phyloP scores from a whole-genome alignment of 2,113 vertebrate genomes.

The Daubentonia madagascariensis region DNA sequence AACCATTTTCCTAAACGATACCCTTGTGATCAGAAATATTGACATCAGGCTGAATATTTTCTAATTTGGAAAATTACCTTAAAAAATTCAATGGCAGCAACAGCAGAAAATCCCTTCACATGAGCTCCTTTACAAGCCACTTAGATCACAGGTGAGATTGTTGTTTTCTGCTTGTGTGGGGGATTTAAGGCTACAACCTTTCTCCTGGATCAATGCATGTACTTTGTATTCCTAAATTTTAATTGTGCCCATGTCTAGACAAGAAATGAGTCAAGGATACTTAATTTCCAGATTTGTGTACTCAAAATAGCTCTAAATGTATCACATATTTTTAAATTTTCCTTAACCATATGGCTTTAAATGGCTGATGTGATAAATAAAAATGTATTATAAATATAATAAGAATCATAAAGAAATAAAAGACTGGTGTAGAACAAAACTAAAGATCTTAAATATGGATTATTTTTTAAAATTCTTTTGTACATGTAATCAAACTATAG shows the following conservation, averaged over 20 bases:
- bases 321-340: constrained; percentile 22
- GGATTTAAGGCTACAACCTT: not conserved
- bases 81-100: constrained; percentile 18
- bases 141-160: not conserved
- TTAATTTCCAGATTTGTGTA: not conserved
- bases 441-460: not conserved
- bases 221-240: constrained; percentile 29
- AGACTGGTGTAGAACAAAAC: not conserved
- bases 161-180: not conserved
- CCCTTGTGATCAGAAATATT: constrained; percentile 50
- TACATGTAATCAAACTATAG: not conserved
- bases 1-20: constrained; percentile 50
- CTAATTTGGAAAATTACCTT: constrained; percentile 37
- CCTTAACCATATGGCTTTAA: constrained; percentile 13
- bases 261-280: constrained; percentile 37
- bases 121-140: not conserved
- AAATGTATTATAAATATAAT: constrained; percentile 23
- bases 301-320: constrained; percentile 25
- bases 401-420: constrained; percentile 12
- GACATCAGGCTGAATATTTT: constrained; percentile 63
- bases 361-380: constrained; percentile 20
- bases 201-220: not conserved
- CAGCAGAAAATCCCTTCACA: constrained; percentile 47
- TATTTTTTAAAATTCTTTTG: not conserved
- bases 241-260: constrained; percentile 15